Evolutionary conservation across 2,888 invertebrate genomes (phyloP), one percentile per base, ranked within the genome.

Genomic region (Cepaea hortensis): DNA sequence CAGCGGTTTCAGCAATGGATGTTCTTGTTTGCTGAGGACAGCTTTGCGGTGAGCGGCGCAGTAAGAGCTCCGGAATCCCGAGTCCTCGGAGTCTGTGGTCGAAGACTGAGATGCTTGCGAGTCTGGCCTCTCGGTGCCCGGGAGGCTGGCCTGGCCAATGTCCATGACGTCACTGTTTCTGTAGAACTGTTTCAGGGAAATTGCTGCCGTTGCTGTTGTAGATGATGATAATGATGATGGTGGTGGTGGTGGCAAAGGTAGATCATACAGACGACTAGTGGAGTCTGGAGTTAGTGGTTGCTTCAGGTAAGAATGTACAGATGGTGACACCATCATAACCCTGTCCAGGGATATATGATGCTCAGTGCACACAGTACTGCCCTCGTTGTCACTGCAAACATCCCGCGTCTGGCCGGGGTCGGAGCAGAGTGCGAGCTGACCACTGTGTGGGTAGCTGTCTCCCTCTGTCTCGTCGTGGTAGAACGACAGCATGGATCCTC

Each of bases 81-180:
- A 93, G 88, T 93, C 93, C 87, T 93, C 92, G 0, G 93, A 93
- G 87, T 93, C 92, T 80, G 92, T 92, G 55, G 92, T 90, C 50
- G 88, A 89, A 35, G 88, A 88, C 50, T 88, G 88, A 3, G 89
- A 92, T 3, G 92, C 92, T 88, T 92, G 92, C 20, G 93, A 93
- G 88, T 91, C 90, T n/a, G 93, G 92, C 65, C 93, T 87, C 90
- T 61, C 89, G 88, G 50, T 90, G 15, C 68, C 62, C 9, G 50
- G 15, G 20, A 48, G n/a, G 13, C n/a, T 80, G 4, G 77, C n/a
- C 50, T 73, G 87, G 7, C 73, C 81, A 4, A 73, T 79, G 65
- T 81, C 77, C 46, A 50, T 11, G 9, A 77, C 81, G 55, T 84
- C 80, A 62, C 76, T 68, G 55, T 85, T 77, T 46, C 85, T 81